Conservation (phyloP, 2,113 vertebrate genomes). For the Heterochromis multidens region DNA sequence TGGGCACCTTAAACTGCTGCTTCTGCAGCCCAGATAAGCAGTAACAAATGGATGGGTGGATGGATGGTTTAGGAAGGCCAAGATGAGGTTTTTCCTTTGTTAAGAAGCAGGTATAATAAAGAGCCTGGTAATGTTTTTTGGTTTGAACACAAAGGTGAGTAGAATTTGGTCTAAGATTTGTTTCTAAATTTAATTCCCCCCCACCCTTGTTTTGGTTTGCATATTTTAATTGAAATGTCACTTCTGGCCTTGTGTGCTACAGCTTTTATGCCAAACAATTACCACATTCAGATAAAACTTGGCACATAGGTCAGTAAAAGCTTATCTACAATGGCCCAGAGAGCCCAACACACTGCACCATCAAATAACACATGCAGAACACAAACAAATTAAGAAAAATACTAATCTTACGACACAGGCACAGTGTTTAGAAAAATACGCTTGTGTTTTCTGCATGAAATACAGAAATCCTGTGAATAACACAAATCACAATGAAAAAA, state of each 20-base stretch:
- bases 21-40: not conserved
- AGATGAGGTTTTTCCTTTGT: not conserved
- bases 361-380: not conserved
- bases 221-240: not conserved
- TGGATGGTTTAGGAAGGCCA: not conserved
- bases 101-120: not conserved
- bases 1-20: not conserved
- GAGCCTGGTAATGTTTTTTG: not conserved
- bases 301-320: not conserved
- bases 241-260: not conserved
- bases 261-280: not conserved
- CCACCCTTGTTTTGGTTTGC: not conserved
- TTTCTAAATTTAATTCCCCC: not conserved
- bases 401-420: not conserved
- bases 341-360: not conserved
- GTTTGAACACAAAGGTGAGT: not conserved
- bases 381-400: not conserved
- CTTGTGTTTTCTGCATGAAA: not conserved
- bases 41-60: not conserved
- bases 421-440: not conserved
- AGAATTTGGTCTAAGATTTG: not conserved
- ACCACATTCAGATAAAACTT: not conserved
- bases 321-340: not conserved
- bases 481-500: not conserved
- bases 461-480: not conserved